phyloP scores from a whole-genome alignment of 2,113 vertebrate genomes.

The Colinus virginianus region DNA sequence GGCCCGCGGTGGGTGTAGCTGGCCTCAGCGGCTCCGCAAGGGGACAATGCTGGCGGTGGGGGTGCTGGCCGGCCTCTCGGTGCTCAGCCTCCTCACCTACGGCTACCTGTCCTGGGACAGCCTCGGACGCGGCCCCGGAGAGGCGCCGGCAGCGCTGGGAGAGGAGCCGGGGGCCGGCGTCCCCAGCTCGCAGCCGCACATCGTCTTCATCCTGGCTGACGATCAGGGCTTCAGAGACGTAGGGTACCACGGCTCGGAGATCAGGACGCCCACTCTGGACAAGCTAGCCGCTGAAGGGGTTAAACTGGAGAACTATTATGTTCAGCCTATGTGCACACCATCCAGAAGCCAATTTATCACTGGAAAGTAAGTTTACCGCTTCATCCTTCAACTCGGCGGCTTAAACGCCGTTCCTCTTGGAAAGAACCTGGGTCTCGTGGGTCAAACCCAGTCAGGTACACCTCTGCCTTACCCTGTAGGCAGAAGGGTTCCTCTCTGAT shows the following conservation, averaged over 20 bases:
- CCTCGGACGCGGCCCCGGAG: constrained; percentile 45
- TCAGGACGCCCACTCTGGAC: constrained; percentile 94
- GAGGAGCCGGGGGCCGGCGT: constrained; percentile 50
- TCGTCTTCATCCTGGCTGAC: constrained; percentile 95
- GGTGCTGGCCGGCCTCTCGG: constrained; percentile 81
- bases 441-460: not conserved
- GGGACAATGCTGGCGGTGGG: constrained; percentile 78
- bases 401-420: not conserved
- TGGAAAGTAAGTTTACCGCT: constrained; percentile 87
- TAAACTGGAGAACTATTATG: constrained; percentile 98
- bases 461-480: not conserved
- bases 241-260: constrained; percentile 97
- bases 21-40: constrained; percentile 23
- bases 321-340: constrained; percentile 97
- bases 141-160: not conserved
- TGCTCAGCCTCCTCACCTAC: constrained; percentile 80
- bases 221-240: constrained; percentile 97
- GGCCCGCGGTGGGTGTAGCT: constrained; percentile 44
- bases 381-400: not conserved
- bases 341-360: constrained; percentile 97
- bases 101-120: constrained; percentile 83
- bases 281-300: constrained; percentile 91
- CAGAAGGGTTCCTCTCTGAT: not conserved
- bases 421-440: not conserved
- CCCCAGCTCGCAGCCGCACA: constrained; percentile 85